These are phyloP conservation scores for Isoperla grammatica DNA, from an alignment of 2,888 invertebrate species.

Conservation along the genomic window DNA sequence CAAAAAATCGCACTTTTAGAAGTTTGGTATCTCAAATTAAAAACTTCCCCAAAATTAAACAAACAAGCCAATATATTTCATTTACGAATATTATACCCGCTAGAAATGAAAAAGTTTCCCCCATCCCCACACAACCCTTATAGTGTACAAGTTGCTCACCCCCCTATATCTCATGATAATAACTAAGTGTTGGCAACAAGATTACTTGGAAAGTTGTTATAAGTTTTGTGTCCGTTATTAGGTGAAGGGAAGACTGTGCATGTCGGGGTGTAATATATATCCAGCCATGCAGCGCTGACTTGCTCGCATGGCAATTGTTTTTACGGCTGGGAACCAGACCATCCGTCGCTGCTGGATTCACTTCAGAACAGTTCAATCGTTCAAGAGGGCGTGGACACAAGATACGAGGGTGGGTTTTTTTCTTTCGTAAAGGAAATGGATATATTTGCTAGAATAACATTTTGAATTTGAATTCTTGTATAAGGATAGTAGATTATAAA, in stretches of 20 bases:
- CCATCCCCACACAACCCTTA: too few species aligned
- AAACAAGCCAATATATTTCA: too few species aligned
- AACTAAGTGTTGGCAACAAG: conserved; percentile 4
- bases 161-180: not conserved
- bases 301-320: conserved; percentile 11
- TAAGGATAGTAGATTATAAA: too few species aligned
- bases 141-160: too few species aligned
- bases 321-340: conserved; percentile 10
- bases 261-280: not conserved
- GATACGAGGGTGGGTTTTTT: not conserved
- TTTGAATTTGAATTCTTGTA: not conserved
- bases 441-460: conserved; percentile 6
- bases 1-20: too few species aligned
- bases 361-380: too few species aligned
- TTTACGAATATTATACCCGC: too few species aligned
- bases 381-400: conserved; percentile 6
- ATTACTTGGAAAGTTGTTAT: not conserved
- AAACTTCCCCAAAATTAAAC: too few species aligned
- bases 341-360: not conserved
- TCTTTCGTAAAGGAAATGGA: not conserved
- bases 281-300: not conserved
- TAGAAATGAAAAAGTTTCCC: too few species aligned
- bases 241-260: not conserved
- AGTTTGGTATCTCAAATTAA: too few species aligned
- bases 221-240: not conserved